phyloP scores from a whole-genome alignment of 1,140 invertebrate species.

The Drosophila ananassae region DNA sequence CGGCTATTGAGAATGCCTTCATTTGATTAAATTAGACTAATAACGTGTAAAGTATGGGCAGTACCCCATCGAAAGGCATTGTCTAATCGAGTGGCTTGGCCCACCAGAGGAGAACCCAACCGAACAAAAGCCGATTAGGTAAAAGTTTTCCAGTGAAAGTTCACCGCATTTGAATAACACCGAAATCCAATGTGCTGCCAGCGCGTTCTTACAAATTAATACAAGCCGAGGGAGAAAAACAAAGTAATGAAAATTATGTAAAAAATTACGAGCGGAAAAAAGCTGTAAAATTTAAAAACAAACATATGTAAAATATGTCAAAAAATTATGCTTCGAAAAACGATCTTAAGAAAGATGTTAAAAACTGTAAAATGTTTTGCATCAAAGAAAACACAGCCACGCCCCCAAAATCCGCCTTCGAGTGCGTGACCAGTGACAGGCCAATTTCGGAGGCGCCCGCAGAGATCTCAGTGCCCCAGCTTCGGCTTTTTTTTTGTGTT shows the following conservation, averaged over 20 bases:
- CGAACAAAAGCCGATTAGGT: conserved; percentile 52
- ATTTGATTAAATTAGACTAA: conserved; percentile 80
- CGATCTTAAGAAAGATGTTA: conserved; percentile 57
- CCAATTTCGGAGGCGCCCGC: conserved; percentile 73
- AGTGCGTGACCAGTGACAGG: conserved; percentile 66
- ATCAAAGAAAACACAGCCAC: conserved; percentile 46
- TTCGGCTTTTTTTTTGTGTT: conserved; percentile 48
- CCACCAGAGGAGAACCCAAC: conserved; percentile 59
- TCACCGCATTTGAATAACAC: conserved; percentile 60
- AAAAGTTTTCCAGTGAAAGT: conserved; percentile 70
- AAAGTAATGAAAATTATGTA: conserved; percentile 51
- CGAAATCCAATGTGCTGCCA: conserved; percentile 15
- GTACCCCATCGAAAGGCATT: conserved; percentile 10
- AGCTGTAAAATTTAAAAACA: conserved; percentile 56
- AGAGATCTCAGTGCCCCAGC: conserved; percentile 43
- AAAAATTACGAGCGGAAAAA: conserved; percentile 33
- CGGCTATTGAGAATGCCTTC: conserved; percentile 62
- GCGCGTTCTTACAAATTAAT: conserved; percentile 73
- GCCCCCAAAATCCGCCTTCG: conserved; percentile 12
- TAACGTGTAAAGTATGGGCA: conserved; percentile 74
- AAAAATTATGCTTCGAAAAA: conserved; percentile 36
- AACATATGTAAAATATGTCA: conserved; percentile 44
- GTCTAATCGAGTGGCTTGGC: conserved; percentile 30
- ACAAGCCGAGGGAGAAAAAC: conserved; percentile 36
- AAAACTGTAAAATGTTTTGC: conserved; percentile 64